phyloP scores from a whole-genome alignment of 2,113 vertebrate species.

The Esox niger region DNA sequence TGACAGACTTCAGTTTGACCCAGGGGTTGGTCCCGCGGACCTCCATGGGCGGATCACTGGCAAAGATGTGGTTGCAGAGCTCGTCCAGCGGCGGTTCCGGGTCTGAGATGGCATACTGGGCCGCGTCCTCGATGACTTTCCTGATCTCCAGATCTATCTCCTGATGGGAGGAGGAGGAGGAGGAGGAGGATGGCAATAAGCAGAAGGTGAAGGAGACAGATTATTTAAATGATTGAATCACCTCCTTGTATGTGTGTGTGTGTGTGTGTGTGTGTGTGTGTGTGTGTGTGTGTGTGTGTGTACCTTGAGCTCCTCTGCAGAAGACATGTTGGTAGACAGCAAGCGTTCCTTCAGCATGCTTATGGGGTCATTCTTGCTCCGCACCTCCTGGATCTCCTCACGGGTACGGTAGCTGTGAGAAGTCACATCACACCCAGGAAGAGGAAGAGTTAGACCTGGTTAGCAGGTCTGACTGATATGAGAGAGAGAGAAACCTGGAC shows the following conservation, averaged over 20 bases:
- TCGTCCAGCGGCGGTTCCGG: slow-evolving; percentile 93
- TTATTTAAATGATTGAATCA: not conserved
- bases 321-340: slow-evolving; percentile 87
- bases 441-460: not conserved
- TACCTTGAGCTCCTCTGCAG: slow-evolving; percentile 91
- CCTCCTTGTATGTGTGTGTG: not conserved
- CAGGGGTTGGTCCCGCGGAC: slow-evolving; percentile 89
- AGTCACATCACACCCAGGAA: slow-evolving; percentile 13
- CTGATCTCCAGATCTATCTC: slow-evolving; percentile 88
- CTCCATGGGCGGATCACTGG: slow-evolving; percentile 76
- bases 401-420: slow-evolving; percentile 87
- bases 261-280: not conserved
- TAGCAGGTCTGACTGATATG: not conserved
- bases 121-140: slow-evolving; percentile 90
- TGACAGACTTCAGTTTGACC: slow-evolving; percentile 82
- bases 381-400: slow-evolving; percentile 97
- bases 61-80: slow-evolving; percentile 82
- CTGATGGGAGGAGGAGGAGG: slow-evolving; percentile 56
- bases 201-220: slow-evolving; percentile 6
- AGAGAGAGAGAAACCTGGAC: not conserved
- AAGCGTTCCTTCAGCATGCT: slow-evolving; percentile 91
- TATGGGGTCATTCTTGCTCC: slow-evolving; percentile 95
- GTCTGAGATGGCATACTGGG: slow-evolving; percentile 91
- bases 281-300: not conserved
- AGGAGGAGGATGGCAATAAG: slow-evolving; percentile 6